Evolutionary conservation across 2,888 invertebrate species (phyloP), one percentile per base, ranked within the genome.

Genomic region (Koerneria pararmatus): DNA sequence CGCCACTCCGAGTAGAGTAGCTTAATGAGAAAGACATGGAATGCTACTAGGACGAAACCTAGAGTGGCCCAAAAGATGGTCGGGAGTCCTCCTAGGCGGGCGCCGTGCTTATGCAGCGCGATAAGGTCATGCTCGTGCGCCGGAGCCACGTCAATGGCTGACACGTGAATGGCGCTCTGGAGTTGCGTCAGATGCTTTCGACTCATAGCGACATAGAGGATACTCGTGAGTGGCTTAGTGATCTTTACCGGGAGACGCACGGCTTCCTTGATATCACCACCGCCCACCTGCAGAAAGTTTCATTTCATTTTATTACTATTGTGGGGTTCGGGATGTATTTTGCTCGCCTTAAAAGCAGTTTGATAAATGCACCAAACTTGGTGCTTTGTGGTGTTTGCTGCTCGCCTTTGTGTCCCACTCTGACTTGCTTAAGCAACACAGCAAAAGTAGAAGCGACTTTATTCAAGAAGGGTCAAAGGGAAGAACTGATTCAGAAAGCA

Each of bases 1-100:
- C 72, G 49, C 71, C 74, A 76, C 35, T 76, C 76, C 8, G 69
- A 64, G 59, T 91, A 91, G 74, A 95, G 91, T 76, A 94, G 88
- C 85, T 93, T 92, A 86, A 91, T 91, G 34, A 95, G 87, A 86
- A 95, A 94, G 79, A 93, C 87, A 85, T 95, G 94, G 86, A 95
- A 95, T 78, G 92, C 88, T 69, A 92, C 88, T 77, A 95, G 91
- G 72, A 94, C 88, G 82, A 90, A 88, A 83, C 91, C 90, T 74
- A 95, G 90, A 70, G 91, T 90, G 57, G 92, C 89, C 63, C 94
- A 95, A 85, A 95, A 93, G 57, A 93, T 86, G 0, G 91, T 90
- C 53, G 94, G 93, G 69, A 95, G 86, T 0, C 93, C 93, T 41
- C 93, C 93, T 74, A 92, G 87, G 75, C 90, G 90, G 85, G 92